Evolutionary conservation across 2,113 vertebrate species (phyloP).

Genomic region (Psephotus haematonotus): DNA sequence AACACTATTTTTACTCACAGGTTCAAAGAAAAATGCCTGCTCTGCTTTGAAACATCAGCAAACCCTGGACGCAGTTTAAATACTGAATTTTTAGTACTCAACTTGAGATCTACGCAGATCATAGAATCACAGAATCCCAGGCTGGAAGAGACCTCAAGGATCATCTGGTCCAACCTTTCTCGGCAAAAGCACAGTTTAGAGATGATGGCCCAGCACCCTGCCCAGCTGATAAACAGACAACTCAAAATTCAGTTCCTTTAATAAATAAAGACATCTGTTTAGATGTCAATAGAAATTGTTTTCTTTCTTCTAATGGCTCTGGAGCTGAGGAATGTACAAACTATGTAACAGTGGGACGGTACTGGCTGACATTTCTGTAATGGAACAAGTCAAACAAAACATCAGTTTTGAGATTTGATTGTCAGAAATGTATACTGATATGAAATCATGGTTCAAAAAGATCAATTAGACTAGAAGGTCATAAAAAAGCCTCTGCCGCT

Average conservation of each 20-base stretch:
- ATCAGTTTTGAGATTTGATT: background rate
- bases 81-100: background rate
- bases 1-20: background rate
- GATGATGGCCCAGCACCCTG: background rate
- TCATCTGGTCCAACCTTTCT: background rate
- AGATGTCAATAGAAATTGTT: background rate
- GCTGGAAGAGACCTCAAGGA: background rate
- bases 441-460: background rate
- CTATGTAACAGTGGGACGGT: background rate
- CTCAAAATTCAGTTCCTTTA: background rate
- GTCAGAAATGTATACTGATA: background rate
- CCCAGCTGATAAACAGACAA: background rate
- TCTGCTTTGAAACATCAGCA: background rate
- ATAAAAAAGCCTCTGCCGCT: background rate
- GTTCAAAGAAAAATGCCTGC: background rate
- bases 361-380: background rate
- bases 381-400: background rate
- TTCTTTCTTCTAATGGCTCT: background rate
- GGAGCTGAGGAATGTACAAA: background rate
- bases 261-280: background rate
- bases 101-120: background rate
- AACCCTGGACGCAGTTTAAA: accelerated
- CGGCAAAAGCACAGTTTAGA: background rate
- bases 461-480: background rate
- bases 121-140: background rate